These are phyloP conservation scores for Diplodus sargus DNA, from an alignment of 2,797 vertebrate genomes.

Conservation along the genomic window DNA sequence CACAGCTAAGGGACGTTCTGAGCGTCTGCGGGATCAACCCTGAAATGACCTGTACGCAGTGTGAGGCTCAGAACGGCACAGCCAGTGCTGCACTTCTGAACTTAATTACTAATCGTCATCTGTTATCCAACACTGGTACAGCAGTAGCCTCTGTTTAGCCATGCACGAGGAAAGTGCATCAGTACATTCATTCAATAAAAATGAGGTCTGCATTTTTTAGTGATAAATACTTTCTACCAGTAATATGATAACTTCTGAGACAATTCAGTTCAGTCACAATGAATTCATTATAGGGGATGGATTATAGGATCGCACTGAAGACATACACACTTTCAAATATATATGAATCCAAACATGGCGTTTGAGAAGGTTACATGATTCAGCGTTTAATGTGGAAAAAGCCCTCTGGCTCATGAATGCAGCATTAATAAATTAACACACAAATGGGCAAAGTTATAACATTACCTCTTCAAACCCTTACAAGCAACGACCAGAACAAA, in stretches of 20 bases:
- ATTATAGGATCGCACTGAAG: conserved; percentile 8
- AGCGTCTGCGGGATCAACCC: not conserved
- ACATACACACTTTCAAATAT: conserved; percentile 8
- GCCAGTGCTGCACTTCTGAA: not conserved
- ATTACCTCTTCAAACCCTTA: conserved; percentile 7
- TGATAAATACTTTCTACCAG: not conserved
- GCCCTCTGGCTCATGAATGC: no score
- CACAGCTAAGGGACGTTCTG: conserved; percentile 14
- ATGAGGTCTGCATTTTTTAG: not conserved
- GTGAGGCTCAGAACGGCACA: not conserved
- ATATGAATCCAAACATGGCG: not conserved
- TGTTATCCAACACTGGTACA: conserved; percentile 13
- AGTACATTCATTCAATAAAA: not conserved
- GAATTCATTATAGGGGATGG: conserved; percentile 18
- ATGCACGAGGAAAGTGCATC: not conserved
- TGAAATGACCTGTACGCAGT: not conserved
- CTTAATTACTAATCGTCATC: not conserved
- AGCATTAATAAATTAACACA: no score
- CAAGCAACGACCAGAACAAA: conserved; percentile 20
- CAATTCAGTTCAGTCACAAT: not conserved
- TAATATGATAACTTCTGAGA: not conserved
- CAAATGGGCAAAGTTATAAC: conserved; percentile 26
- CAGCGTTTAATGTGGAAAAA: conserved; percentile 15
- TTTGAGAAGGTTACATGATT: conserved; percentile 18
- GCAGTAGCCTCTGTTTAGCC: not conserved